phyloP scores from a whole-genome alignment of 2,888 invertebrate species.

The Cistogaster globosa region DNA sequence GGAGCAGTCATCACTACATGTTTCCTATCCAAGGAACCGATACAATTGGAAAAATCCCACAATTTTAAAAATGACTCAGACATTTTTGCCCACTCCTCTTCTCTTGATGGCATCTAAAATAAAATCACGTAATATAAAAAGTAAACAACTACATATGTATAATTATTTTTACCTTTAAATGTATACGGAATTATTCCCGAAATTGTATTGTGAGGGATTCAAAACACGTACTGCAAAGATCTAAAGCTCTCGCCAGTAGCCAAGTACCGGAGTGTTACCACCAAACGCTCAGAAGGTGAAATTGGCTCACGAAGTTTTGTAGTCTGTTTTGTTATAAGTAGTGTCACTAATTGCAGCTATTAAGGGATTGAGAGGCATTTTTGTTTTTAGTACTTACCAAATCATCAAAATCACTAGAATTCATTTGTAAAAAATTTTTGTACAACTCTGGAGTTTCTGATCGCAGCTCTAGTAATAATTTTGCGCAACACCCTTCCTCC shows the following conservation, averaged over 20 bases:
- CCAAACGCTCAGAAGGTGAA: background rate
- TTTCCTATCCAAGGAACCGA: too few relatives aligned
- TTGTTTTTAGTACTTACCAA: conserved; percentile 4
- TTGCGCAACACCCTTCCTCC: too few relatives aligned
- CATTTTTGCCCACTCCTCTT: too few relatives aligned
- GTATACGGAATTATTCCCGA: background rate
- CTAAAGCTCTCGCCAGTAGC: background rate
- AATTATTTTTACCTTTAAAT: background rate
- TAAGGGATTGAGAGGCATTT: background rate
- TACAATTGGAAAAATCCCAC: too few relatives aligned
- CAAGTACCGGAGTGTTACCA: background rate
- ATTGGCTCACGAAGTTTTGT: too few relatives aligned
- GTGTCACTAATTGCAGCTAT: background rate
- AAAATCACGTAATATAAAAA: too few relatives aligned
- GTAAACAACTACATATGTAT: too few relatives aligned
- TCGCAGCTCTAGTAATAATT: too few relatives aligned
- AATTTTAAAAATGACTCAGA: too few relatives aligned
- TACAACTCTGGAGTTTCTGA: too few relatives aligned
- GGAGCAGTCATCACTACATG: background rate
- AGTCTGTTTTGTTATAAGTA: background rate
- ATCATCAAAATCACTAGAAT: background rate
- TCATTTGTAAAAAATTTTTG: conserved; percentile 7
- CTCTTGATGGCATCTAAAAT: too few relatives aligned
- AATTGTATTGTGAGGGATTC: background rate
- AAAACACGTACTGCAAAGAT: too few relatives aligned